These are phyloP conservation scores for Myoxocephalus aenaeus DNA, from an alignment of 2,797 vertebrate genomes.

Conservation along the genomic window DNA sequence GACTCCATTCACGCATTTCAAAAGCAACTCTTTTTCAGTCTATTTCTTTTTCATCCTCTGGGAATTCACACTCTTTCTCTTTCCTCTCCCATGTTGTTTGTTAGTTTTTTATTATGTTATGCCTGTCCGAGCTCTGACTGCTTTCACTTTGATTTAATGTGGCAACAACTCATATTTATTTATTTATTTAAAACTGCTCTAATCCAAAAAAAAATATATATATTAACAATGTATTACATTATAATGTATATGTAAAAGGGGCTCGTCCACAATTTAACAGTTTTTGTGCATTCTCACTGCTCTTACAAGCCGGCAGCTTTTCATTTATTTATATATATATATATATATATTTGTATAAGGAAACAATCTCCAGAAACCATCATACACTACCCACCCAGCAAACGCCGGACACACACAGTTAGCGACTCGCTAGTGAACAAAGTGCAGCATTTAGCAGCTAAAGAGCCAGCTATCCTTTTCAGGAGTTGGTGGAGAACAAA, in stretches of 20 bases:
- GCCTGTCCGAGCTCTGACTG: neutral
- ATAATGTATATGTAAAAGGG: neutral
- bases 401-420: no score
- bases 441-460: no score
- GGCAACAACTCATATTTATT: constrained; percentile 16
- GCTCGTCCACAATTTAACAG: no score
- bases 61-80: neutral
- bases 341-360: neutral
- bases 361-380: neutral
- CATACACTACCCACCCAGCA: no score
- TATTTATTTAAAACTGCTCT: constrained; percentile 17
- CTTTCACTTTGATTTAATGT: constrained; percentile 27
- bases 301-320: neutral
- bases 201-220: constrained; percentile 3
- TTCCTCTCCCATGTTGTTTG: constrained; percentile 6
- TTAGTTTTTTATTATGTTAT: neutral
- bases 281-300: neutral
- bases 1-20: constrained; percentile 33
- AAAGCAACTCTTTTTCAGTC: constrained; percentile 14
- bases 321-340: neutral
- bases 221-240: neutral
- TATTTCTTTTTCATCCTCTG: constrained; percentile 8
- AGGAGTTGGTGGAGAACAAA: neutral
- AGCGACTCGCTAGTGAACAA: no score
- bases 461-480: neutral